Evolutionary conservation across 2,888 invertebrate genomes (phyloP).

Genomic region (Zootermopsis nevadensis): DNA sequence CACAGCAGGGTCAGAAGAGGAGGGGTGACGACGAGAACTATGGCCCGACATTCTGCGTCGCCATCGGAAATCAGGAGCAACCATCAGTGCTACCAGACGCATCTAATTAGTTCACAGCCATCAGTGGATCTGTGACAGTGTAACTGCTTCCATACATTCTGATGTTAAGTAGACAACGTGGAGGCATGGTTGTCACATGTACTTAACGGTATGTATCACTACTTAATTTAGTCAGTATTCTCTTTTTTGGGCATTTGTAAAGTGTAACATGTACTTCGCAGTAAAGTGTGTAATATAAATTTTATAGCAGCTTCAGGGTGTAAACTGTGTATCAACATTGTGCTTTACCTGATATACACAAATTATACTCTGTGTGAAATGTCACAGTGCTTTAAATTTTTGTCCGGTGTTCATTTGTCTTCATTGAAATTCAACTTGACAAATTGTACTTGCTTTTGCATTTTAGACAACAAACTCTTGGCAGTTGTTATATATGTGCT

Average conservation of each 20-base stretch:
- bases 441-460: background rate
- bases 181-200: background rate
- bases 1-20: conserved; percentile 45
- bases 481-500: no score
- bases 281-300: background rate
- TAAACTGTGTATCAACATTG: background rate
- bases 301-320: background rate
- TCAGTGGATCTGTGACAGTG: background rate
- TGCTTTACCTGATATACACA: background rate
- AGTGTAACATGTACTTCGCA: background rate
- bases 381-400: background rate
- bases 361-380: background rate
- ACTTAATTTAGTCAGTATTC: background rate
- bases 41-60: conserved; percentile 41
- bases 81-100: background rate
- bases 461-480: background rate
- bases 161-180: background rate
- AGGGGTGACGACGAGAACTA: conserved; percentile 52
- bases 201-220: background rate
- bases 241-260: background rate
- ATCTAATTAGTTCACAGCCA: background rate
- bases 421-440: background rate
- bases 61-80: conserved; percentile 7
- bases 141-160: background rate
- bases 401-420: background rate